Evolutionary conservation across 2,113 vertebrate species (phyloP).

Genomic region (Scomber colias): DNA sequence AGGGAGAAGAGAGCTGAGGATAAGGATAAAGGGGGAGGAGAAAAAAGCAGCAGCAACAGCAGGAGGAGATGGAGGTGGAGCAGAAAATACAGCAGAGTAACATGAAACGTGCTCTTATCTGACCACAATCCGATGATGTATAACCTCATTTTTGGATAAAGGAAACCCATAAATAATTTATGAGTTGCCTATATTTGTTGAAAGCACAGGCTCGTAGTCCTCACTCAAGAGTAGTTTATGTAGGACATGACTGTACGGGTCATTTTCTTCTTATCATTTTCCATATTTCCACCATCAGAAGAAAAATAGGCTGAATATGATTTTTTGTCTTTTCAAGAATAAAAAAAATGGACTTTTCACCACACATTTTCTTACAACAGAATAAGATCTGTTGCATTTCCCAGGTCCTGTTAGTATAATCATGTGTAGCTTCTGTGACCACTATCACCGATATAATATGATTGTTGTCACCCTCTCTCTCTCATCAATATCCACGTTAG

Average conservation of each 20-base stretch:
- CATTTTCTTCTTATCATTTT: constrained; percentile 20
- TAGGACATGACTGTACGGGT: constrained; percentile 44
- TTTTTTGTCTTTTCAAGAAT: background rate
- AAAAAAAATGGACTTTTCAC: background rate
- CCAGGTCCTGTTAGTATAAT: background rate
- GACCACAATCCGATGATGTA: constrained; percentile 60
- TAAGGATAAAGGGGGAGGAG: constrained; percentile 7
- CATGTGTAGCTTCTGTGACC: background rate
- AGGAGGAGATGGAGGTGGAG: background rate
- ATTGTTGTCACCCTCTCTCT: background rate
- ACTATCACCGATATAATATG: background rate
- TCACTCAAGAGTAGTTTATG: constrained; percentile 12
- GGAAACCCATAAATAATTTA: constrained; percentile 68
- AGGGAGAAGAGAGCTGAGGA: background rate
- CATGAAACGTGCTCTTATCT: constrained; percentile 30
- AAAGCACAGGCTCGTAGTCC: constrained; percentile 28
- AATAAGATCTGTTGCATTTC: background rate
- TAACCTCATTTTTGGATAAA: constrained; percentile 57
- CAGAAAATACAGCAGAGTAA: constrained; percentile 24
- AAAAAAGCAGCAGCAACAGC: background rate
- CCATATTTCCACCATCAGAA: background rate
- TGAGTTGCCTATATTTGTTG: constrained; percentile 55
- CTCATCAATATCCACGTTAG: constrained; percentile 24
- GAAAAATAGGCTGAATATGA: background rate
- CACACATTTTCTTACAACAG: background rate